A percentile compares a stretch with the other conserved stretches of the same genome.
These are phyloP conservation scores for Hofmannophila pseudospretella DNA, from an alignment of 2,888 invertebrate species.

Conservation along the genomic window DNA sequence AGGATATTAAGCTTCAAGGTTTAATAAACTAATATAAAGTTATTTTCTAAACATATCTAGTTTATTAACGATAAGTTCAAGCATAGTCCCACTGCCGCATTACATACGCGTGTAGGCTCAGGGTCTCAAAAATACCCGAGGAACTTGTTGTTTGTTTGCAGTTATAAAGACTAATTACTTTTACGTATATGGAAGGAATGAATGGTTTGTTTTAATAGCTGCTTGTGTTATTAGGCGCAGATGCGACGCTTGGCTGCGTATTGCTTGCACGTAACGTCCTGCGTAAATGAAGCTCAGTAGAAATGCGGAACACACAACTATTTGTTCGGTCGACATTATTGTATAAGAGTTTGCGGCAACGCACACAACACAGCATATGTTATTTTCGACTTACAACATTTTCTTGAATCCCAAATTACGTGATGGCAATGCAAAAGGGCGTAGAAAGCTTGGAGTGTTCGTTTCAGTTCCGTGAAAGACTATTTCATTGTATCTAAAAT, in stretches of 20 bases:
- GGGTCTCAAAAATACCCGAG: too few species aligned
- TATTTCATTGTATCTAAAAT: not conserved
- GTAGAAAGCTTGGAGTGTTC: constrained; percentile 33
- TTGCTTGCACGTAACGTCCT: constrained; percentile 53
- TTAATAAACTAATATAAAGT: too few species aligned
- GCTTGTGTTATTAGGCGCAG: constrained; percentile 28
- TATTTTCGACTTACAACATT: constrained; percentile 74
- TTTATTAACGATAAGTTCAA: too few species aligned
- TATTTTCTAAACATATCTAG: too few species aligned
- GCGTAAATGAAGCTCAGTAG: constrained; percentile 71
- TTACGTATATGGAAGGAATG: not conserved
- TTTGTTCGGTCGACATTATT: constrained; percentile 75
- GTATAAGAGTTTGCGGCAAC: constrained; percentile 74
- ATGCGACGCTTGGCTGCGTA: constrained; percentile 38
- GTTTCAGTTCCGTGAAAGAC: constrained; percentile 12
- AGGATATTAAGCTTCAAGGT: too few species aligned
- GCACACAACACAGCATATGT: constrained; percentile 65
- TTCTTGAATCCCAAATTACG: constrained; percentile 69
- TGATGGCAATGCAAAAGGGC: constrained; percentile 63
- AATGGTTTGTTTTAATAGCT: constrained; percentile 5
- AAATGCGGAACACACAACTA: constrained; percentile 76
- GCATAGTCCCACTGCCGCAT: too few species aligned
- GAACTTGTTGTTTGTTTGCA: too few species aligned
- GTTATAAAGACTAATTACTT: too few species aligned
- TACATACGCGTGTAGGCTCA: too few species aligned